Conservation (phyloP, 2,113 vertebrate genomes). For the Triplophysa siluroides region DNA sequence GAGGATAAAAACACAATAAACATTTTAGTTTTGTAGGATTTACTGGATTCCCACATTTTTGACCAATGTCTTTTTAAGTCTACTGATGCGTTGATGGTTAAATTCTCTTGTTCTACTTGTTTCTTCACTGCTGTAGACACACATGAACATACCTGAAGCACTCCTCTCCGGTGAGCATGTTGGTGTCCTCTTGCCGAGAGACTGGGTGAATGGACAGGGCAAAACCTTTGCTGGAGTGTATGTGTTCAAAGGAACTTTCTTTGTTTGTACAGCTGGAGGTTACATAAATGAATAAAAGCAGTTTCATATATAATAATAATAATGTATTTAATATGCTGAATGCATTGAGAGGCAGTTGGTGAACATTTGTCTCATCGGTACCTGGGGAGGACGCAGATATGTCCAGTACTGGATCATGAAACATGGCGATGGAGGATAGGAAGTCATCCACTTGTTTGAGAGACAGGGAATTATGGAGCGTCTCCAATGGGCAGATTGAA, state of each 20-base stretch:
- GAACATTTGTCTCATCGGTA: conserved; percentile 10
- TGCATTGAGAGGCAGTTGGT: neutral
- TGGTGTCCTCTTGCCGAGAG: conserved; percentile 59
- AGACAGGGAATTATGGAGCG: conserved; percentile 87
- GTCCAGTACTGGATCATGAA: conserved; percentile 72
- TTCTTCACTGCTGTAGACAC: neutral
- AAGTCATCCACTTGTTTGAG: conserved; percentile 92
- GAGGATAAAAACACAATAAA: conserved; percentile 24
- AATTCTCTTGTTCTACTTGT: neutral
- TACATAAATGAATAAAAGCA: neutral
- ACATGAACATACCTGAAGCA: conserved; percentile 55
- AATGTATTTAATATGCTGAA: neutral
- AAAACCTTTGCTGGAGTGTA: conserved; percentile 85
- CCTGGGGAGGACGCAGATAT: conserved; percentile 68
- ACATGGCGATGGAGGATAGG: conserved; percentile 81
- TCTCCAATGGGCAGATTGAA: conserved; percentile 90
- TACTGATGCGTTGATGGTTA: no score
- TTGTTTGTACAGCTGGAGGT: conserved; percentile 68
- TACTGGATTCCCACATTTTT: no score
- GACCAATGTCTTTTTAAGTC: no score
- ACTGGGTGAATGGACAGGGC: conserved; percentile 74
- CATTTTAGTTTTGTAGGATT: neutral
- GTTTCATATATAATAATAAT: no score
- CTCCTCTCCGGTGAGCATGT: conserved; percentile 59
- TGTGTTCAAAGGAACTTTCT: conserved; percentile 81